These are phyloP conservation scores for Drosophila chauvacae DNA, from an alignment of 1,140 invertebrate species.

Conservation along the genomic window DNA sequence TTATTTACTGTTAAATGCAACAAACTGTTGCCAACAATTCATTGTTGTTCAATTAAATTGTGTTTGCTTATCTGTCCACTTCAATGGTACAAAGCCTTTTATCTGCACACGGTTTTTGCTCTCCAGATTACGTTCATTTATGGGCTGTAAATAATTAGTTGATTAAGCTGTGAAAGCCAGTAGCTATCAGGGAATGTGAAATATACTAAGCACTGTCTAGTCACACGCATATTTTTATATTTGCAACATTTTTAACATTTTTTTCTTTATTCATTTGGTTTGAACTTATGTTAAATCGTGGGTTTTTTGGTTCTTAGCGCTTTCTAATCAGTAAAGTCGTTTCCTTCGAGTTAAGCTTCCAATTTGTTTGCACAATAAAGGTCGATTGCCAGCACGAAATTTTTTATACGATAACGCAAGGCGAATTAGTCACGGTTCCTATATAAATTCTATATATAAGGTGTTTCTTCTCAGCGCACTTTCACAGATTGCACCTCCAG, in stretches of 20 bases:
- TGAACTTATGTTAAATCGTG: slow-evolving; percentile 27
- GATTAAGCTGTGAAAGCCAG: slow-evolving; percentile 29
- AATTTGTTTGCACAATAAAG: slow-evolving; percentile 63
- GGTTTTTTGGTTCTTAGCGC: slow-evolving; percentile 42
- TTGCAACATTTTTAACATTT: not conserved
- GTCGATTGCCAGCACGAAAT: slow-evolving; percentile 16
- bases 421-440: slow-evolving; percentile 39
- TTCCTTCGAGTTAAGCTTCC: slow-evolving; percentile 39
- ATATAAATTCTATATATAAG: not conserved
- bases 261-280: slow-evolving; percentile 30
- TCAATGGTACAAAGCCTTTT: slow-evolving; percentile 22
- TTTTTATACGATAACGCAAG: slow-evolving; percentile 20
- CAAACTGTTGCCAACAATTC: slow-evolving; percentile 18
- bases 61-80: slow-evolving; percentile 39
- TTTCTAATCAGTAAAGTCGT: slow-evolving; percentile 35
- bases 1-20: slow-evolving; percentile 27
- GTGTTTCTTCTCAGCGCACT: slow-evolving; percentile 55
- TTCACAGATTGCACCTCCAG: slow-evolving; percentile 72
- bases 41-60: slow-evolving; percentile 28
- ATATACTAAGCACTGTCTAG: slow-evolving; percentile 27
- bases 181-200: slow-evolving; percentile 11
- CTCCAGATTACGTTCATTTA: slow-evolving; percentile 50
- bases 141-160: slow-evolving; percentile 58
- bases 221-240: slow-evolving; percentile 16
- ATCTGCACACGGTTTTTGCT: slow-evolving; percentile 29